A percentile compares a stretch with the other conserved stretches of the same genome.
Evolutionary conservation across 2,888 invertebrate species (phyloP).

Genomic region (Cataglyphis albicans): DNA sequence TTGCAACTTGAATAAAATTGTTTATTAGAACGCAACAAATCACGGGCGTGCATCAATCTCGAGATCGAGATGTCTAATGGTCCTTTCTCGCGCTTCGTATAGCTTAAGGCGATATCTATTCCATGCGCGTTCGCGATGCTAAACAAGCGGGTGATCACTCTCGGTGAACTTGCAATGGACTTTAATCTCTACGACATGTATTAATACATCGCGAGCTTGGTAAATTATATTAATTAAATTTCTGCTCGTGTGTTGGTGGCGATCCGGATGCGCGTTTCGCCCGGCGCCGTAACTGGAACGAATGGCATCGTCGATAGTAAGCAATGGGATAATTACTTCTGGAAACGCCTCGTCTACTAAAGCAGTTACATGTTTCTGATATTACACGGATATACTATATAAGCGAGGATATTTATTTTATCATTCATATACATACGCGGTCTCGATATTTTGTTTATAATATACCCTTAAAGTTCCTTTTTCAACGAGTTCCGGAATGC

Average conservation of each 20-base stretch:
- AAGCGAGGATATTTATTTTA: constrained; percentile 36
- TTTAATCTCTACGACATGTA: constrained; percentile 71
- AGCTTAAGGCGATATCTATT: constrained; percentile 43
- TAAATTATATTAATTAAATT: constrained; percentile 80
- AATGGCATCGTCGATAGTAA: constrained; percentile 68
- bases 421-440: not conserved
- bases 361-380: constrained; percentile 54
- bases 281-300: constrained; percentile 66
- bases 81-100: constrained; percentile 39
- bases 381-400: constrained; percentile 45
- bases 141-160: constrained; percentile 62
- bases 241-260: constrained; percentile 75
- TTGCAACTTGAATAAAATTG: constrained; percentile 30
- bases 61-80: constrained; percentile 41
- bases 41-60: constrained; percentile 27
- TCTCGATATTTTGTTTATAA: constrained; percentile 17
- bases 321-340: constrained; percentile 68
- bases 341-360: constrained; percentile 54
- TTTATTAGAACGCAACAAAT: constrained; percentile 22
- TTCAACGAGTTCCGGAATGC: not conserved
- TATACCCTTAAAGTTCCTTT: constrained; percentile 30
- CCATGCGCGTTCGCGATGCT: constrained; percentile 48
- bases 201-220: constrained; percentile 71
- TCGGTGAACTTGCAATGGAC: constrained; percentile 56
- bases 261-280: constrained; percentile 55